phyloP scores from a whole-genome alignment of 2,888 invertebrate species.

The Heliothis peltigera region DNA sequence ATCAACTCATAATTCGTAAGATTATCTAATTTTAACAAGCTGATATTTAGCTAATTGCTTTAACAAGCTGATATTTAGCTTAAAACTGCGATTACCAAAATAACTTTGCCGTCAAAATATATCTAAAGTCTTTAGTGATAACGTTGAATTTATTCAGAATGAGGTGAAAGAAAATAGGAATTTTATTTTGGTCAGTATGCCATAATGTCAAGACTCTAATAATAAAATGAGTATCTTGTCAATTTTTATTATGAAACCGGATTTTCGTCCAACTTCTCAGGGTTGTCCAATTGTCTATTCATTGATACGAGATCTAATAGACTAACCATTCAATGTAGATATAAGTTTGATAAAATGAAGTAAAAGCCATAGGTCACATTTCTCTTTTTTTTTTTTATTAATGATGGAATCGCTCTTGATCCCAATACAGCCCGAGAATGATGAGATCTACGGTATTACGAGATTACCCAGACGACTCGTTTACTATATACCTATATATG shows the following conservation, averaged over 20 bases:
- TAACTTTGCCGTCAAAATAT: neutral
- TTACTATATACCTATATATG: too few relatives aligned
- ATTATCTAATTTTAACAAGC: conserved; percentile 11
- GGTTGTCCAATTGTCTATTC: neutral
- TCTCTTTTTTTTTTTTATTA: too few relatives aligned
- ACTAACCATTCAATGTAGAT: too few relatives aligned
- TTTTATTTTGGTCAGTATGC: conserved; percentile 53
- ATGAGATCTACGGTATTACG: too few relatives aligned
- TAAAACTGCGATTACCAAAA: neutral
- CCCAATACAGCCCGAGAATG: too few relatives aligned
- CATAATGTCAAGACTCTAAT: conserved; percentile 65
- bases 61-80: conserved; percentile 11
- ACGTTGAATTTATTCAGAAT: conserved; percentile 6
- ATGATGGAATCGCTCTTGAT: too few relatives aligned
- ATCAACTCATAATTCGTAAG: neutral
- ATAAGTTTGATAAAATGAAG: too few relatives aligned
- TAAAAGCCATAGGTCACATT: too few relatives aligned
- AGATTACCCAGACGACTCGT: too few relatives aligned
- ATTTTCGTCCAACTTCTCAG: neutral
- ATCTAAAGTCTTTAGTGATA: neutral
- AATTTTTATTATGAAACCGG: conserved; percentile 21
- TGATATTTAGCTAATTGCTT: conserved; percentile 22
- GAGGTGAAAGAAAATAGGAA: conserved; percentile 2
- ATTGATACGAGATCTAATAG: too few relatives aligned
- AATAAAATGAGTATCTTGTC: conserved; percentile 48